Conservation (phyloP, 1,140 invertebrate genomes). For the Eumeta japonica region DNA sequence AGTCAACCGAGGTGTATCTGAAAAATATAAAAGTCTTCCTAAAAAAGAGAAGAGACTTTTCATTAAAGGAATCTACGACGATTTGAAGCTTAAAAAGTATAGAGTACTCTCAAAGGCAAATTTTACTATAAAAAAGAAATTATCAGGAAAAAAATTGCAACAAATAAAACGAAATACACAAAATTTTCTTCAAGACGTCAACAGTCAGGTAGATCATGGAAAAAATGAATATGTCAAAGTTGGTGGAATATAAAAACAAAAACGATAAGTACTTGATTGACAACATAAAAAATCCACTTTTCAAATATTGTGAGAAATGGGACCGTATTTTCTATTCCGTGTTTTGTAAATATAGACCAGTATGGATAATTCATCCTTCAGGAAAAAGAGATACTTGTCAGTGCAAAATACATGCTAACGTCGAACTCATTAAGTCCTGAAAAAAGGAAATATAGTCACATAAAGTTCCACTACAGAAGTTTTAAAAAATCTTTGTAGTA, state of each 20-base stretch:
- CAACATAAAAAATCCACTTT: conserved; percentile 11
- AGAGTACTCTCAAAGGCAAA: conserved; percentile 6
- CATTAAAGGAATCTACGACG: conserved; percentile 2
- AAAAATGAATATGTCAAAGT: no score
- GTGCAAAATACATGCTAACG: no score
- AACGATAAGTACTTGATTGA: conserved; percentile 10
- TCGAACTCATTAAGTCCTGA: no score
- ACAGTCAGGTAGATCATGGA: conserved; percentile 8
- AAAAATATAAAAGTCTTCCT: conserved; percentile 1
- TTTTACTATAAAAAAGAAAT: conserved; percentile 5
- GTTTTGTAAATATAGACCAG: conserved; percentile 12
- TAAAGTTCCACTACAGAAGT: no score
- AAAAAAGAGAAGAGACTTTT: conserved; percentile 8
- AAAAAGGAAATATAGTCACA: no score
- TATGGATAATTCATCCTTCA: conserved; percentile 8
- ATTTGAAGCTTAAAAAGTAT: conserved; percentile 2
- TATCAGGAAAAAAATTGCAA: no score
- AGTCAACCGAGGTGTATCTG: no score
- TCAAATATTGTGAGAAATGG: conserved; percentile 7
- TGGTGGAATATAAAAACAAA: conserved; percentile 10
- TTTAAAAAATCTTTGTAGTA: no score
- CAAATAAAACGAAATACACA: conserved; percentile 5
- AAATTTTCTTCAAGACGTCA: conserved; percentile 13
- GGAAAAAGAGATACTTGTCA: conserved; percentile 7
- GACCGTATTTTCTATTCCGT: conserved; percentile 4